phyloP scores from a whole-genome alignment of 2,888 invertebrate species.

The Meiosimyza platycephala region DNA sequence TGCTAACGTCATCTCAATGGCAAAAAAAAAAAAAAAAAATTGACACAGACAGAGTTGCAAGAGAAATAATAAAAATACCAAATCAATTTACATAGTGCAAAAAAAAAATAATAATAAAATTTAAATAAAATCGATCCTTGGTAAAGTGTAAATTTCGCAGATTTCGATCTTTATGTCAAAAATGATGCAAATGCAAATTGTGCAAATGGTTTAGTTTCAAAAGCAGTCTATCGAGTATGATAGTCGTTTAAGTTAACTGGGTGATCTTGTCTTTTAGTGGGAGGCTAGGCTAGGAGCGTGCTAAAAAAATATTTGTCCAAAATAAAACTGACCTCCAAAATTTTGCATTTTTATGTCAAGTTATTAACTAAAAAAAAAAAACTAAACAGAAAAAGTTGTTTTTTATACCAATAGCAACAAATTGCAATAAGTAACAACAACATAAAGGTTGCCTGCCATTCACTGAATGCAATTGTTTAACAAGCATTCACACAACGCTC shows the following conservation, averaged over 20 bases:
- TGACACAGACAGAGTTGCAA: no score
- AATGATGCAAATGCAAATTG: conserved; percentile 15
- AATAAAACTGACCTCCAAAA: neutral
- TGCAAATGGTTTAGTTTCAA: neutral
- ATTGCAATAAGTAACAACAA: neutral
- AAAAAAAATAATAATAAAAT: no score
- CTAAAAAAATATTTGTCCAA: neutral
- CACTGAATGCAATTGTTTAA: neutral
- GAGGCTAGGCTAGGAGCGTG: neutral
- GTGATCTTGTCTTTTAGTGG: neutral
- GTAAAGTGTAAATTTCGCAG: no score
- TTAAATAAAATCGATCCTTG: no score
- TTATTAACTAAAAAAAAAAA: neutral
- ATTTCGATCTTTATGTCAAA: neutral
- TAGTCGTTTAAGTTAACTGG: neutral
- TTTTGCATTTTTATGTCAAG: no score
- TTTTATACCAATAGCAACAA: neutral
- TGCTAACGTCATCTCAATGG: conserved; percentile 7
- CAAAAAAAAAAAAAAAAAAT: no score
- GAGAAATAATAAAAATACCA: no score
- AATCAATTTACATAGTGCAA: no score
- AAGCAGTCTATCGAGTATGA: neutral
- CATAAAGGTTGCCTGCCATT: conserved; percentile 1
- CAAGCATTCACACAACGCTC: no score
- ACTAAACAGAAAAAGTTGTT: neutral